Conservation (phyloP, 2,888 invertebrate genomes). For the Nemoura dubitans region DNA sequence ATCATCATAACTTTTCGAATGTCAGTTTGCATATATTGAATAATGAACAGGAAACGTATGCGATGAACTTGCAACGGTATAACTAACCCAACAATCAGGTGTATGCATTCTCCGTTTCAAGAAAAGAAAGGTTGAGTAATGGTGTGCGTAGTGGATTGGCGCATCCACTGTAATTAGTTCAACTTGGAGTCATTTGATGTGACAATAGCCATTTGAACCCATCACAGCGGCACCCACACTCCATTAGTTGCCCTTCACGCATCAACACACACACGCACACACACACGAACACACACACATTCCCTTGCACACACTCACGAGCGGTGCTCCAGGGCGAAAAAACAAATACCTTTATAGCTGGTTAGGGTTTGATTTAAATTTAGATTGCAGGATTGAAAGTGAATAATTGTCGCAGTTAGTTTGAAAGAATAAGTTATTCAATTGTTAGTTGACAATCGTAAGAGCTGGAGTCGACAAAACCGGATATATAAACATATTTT, state of each 20-base stretch:
- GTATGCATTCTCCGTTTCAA: too few relatives aligned
- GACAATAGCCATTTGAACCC: conserved; percentile 39
- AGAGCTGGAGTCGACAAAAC: neutral
- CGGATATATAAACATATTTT: neutral
- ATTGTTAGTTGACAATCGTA: too few relatives aligned
- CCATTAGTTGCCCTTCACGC: conserved; percentile 20
- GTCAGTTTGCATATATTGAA: too few relatives aligned
- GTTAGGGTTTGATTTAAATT: neutral
- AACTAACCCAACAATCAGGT: too few relatives aligned
- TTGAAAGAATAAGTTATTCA: too few relatives aligned
- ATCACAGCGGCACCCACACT: conserved; percentile 9
- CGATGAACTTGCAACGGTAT: too few relatives aligned
- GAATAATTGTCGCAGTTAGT: too few relatives aligned
- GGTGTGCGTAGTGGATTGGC: neutral
- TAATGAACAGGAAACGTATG: too few relatives aligned
- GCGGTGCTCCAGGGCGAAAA: neutral
- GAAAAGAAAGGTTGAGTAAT: neutral
- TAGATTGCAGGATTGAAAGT: neutral
- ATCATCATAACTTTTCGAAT: too few relatives aligned
- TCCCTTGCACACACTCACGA: too few relatives aligned
- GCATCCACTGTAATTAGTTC: neutral
- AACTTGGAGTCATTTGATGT: conserved; percentile 29
- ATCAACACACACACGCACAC: neutral
- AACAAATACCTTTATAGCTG: neutral
- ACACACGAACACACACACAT: neutral